Conservation (phyloP, 2,113 vertebrate species). For the Ptyas mucosa region DNA sequence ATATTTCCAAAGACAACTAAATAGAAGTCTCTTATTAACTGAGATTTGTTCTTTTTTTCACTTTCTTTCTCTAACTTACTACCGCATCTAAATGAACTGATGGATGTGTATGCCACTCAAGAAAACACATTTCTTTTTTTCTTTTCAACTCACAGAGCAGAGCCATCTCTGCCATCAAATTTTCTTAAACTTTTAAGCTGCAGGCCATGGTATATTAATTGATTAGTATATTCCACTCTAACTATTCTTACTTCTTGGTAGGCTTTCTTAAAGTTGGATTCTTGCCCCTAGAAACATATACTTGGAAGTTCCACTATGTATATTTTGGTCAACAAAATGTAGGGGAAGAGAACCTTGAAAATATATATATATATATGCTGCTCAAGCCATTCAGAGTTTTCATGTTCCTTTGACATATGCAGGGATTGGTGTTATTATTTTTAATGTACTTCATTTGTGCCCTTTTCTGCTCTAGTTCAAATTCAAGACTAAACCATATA, state of each 20-base stretch:
- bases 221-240: background rate
- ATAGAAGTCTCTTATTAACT: conserved; percentile 56
- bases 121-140: conserved; percentile 26
- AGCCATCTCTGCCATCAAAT: background rate
- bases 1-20: conserved; percentile 53
- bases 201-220: background rate
- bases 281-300: background rate
- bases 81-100: conserved; percentile 30
- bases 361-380: too few species aligned
- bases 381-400: too few species aligned
- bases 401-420: too few species aligned
- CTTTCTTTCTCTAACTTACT: conserved; percentile 34
- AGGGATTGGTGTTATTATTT: too few species aligned
- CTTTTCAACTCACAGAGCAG: too few species aligned
- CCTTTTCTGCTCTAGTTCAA: too few species aligned
- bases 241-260: background rate
- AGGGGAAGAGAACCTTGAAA: background rate
- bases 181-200: background rate
- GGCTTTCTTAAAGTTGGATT: background rate
- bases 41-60: conserved; percentile 40
- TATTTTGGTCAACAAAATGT: background rate
- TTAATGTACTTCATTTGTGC: too few species aligned
- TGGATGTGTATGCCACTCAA: conserved; percentile 2
- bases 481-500: background rate
- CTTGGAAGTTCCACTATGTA: background rate